phyloP scores from a whole-genome alignment of 2,113 vertebrate species.

The Galeopterus variegatus region DNA sequence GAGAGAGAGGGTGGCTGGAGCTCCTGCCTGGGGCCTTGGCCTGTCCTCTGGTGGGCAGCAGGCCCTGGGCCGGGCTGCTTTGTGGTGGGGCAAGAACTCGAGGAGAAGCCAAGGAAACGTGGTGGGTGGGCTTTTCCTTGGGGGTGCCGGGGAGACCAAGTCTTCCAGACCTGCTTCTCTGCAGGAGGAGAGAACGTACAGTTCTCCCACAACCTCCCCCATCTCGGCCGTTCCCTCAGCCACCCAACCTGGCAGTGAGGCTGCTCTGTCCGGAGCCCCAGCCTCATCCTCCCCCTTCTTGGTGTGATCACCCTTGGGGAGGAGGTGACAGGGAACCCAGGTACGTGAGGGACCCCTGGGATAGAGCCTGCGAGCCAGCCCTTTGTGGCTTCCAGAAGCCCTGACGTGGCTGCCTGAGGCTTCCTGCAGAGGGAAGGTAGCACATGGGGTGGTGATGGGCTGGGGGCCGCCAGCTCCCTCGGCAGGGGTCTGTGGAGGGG shows the following conservation, averaged over 20 bases:
- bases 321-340: neutral
- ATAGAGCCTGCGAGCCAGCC: no score
- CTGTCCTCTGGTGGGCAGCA: neutral
- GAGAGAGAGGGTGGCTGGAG: neutral
- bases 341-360: no score
- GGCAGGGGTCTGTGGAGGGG: neutral
- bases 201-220: rapidly evolving
- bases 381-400: no score
- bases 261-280: neutral
- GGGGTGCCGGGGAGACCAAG: rapidly evolving
- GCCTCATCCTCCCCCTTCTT: neutral
- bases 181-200: neutral
- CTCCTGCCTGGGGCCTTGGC: rapidly evolving
- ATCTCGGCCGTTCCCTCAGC: neutral
- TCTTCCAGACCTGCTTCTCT: neutral
- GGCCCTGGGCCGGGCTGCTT: neutral
- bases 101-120: neutral
- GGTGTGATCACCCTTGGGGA: neutral
- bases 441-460: rapidly evolving
- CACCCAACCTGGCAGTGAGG: neutral
- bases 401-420: neutral
- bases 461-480: neutral
- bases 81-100: neutral
- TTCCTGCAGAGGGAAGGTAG: neutral
- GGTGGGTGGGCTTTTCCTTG: neutral